phyloP scores from a whole-genome alignment of 1,140 invertebrate species.

The Meloidogyne exigua region DNA sequence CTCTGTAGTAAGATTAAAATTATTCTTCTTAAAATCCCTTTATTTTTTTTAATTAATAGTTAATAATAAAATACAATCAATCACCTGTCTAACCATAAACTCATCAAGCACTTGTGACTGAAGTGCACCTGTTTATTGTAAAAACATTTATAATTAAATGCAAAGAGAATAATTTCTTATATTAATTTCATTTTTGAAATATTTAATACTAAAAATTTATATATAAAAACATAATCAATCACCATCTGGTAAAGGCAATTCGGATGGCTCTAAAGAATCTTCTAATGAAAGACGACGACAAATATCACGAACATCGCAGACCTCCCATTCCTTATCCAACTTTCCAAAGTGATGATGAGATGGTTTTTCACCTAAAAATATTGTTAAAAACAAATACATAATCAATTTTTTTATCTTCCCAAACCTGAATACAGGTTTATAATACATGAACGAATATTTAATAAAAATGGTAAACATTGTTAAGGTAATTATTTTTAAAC shows the following conservation, averaged over 20 bases:
- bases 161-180: not conserved
- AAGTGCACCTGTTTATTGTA: conserved; percentile 37
- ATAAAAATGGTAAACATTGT: not conserved
- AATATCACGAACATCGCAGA: conserved; percentile 64
- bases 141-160: not conserved
- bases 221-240: not conserved
- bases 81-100: conserved; percentile 61
- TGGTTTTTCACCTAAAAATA: conserved; percentile 44
- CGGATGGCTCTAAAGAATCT: conserved; percentile 49
- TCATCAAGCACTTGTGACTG: conserved; percentile 59
- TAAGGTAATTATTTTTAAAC: not conserved
- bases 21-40: too few relatives aligned
- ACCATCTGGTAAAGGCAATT: conserved; percentile 60
- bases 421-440: too few relatives aligned
- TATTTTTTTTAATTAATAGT: not conserved
- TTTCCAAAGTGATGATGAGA: conserved; percentile 31
- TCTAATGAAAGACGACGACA: conserved; percentile 64
- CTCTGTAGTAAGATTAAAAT: too few relatives aligned
- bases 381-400: not conserved
- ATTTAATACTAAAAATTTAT: not conserved
- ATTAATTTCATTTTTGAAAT: not conserved
- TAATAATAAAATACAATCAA: conserved; percentile 5
- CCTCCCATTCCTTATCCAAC: conserved; percentile 65
- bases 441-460: not conserved
- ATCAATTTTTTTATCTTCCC: too few relatives aligned